Evolutionary conservation across 2,113 vertebrate genomes (phyloP).

Genomic region (Archilochus colubris): DNA sequence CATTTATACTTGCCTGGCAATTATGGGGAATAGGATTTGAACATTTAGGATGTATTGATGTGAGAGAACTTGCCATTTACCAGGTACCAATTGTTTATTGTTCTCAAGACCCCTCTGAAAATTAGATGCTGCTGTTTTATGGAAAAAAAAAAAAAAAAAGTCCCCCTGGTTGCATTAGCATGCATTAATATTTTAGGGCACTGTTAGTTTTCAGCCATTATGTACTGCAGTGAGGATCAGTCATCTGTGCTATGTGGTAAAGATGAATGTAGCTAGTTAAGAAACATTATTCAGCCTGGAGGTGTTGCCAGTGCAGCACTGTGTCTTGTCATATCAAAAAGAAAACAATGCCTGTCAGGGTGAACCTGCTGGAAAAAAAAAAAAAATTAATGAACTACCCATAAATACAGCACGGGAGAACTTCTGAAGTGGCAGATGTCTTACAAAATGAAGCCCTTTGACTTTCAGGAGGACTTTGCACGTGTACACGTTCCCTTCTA

Average conservation of each 20-base stretch:
- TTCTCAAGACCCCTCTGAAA: constrained; percentile 38
- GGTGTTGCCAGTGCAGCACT: constrained; percentile 46
- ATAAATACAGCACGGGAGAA: background rate
- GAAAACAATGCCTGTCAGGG: constrained; percentile 37
- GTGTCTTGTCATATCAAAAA: constrained; percentile 42
- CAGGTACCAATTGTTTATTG: constrained; percentile 6
- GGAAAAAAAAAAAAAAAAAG: background rate
- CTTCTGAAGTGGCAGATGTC: background rate
- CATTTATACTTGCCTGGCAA: constrained; percentile 43
- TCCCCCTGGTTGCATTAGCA: constrained; percentile 7
- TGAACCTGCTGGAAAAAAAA: background rate
- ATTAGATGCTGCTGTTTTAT: constrained; percentile 16
- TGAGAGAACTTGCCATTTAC: background rate
- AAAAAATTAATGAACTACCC: background rate
- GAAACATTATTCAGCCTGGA: constrained; percentile 62
- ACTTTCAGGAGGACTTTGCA: accelerated
- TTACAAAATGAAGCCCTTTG: background rate
- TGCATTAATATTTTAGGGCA: constrained; percentile 36
- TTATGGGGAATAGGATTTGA: background rate
- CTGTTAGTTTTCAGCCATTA: background rate
- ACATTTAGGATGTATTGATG: background rate
- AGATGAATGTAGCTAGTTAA: constrained; percentile 37
- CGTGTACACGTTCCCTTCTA: accelerated
- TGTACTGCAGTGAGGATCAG: background rate
- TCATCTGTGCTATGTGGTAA: background rate